A percentile compares a stretch with the other conserved stretches of the same genome.
Conservation (phyloP, 2,113 vertebrate genomes). For the Procavia capensis region DNA sequence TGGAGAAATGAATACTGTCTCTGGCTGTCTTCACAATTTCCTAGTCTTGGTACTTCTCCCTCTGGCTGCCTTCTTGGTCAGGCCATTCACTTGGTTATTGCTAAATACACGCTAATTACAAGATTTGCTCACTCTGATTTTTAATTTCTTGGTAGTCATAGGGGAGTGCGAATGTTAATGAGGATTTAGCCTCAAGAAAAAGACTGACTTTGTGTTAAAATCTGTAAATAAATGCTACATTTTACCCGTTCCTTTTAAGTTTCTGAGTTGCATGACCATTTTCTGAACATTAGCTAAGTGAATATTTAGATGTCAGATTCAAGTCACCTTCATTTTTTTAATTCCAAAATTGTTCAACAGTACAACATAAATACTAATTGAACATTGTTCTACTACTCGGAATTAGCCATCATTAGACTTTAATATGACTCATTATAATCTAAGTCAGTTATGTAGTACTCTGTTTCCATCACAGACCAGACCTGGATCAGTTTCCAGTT, state of each 20-base stretch:
- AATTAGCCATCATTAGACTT: slow-evolving; percentile 68
- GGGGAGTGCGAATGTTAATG: slow-evolving; percentile 31
- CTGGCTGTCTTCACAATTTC: neutral
- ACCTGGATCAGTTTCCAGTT: slow-evolving; percentile 77
- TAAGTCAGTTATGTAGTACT: slow-evolving; percentile 53
- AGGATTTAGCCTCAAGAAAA: slow-evolving; percentile 52
- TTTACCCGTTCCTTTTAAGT: neutral
- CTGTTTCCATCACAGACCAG: slow-evolving; percentile 59
- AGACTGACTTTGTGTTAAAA: slow-evolving; percentile 40
- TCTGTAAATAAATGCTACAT: slow-evolving; percentile 44
- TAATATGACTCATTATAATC: slow-evolving; percentile 69
- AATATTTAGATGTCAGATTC: slow-evolving; percentile 53
- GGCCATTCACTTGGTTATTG: neutral
- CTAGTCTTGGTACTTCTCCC: neutral
- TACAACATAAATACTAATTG: neutral
- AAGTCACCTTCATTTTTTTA: slow-evolving; percentile 27
- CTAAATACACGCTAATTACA: slow-evolving; percentile 18
- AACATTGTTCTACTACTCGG: slow-evolving; percentile 24
- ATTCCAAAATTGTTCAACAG: slow-evolving; percentile 52
- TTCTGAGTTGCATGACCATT: neutral
- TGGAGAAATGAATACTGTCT: neutral
- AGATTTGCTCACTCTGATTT: neutral
- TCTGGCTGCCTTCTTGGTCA: neutral
- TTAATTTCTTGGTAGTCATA: slow-evolving; percentile 47
- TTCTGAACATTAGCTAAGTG: slow-evolving; percentile 48